phyloP scores from a whole-genome alignment of 2,113 vertebrate genomes.

The Geococcyx californianus region DNA sequence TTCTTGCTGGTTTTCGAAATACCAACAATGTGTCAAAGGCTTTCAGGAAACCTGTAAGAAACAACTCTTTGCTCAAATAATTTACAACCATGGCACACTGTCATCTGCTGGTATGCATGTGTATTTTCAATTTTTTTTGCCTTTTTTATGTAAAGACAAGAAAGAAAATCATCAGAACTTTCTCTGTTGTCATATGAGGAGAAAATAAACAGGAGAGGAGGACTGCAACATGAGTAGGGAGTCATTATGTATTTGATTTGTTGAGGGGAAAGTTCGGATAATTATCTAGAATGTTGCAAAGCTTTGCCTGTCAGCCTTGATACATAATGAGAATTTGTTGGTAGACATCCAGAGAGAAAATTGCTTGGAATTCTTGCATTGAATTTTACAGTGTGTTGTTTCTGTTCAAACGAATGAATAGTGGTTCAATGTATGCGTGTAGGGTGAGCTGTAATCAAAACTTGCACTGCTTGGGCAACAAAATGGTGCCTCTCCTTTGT shows the following conservation, averaged over 20 bases:
- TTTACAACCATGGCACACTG: neutral
- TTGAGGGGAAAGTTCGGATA: conserved; percentile 28
- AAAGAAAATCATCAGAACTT: neutral
- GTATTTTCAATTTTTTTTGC: neutral
- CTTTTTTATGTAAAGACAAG: neutral
- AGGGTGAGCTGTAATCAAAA: neutral
- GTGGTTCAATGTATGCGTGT: accelerated
- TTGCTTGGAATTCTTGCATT: neutral
- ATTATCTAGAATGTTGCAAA: conserved; percentile 19
- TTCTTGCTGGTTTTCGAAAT: neutral
- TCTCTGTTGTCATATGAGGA: conserved; percentile 11
- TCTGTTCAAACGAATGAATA: neutral
- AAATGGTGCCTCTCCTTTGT: neutral
- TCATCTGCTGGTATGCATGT: neutral
- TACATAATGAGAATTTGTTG: conserved; percentile 13
- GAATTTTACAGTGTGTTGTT: neutral
- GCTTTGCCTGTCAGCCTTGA: conserved; percentile 14
- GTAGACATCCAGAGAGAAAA: conserved; percentile 6
- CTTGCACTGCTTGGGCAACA: neutral
- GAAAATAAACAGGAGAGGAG: neutral
- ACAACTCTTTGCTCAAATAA: neutral
- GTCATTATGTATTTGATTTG: conserved; percentile 5
- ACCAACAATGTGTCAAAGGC: neutral
- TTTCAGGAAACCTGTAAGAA: neutral
- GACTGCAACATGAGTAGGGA: neutral